Evolutionary conservation across 1,140 invertebrate species (phyloP).

Genomic region (Drosophila orosa): DNA sequence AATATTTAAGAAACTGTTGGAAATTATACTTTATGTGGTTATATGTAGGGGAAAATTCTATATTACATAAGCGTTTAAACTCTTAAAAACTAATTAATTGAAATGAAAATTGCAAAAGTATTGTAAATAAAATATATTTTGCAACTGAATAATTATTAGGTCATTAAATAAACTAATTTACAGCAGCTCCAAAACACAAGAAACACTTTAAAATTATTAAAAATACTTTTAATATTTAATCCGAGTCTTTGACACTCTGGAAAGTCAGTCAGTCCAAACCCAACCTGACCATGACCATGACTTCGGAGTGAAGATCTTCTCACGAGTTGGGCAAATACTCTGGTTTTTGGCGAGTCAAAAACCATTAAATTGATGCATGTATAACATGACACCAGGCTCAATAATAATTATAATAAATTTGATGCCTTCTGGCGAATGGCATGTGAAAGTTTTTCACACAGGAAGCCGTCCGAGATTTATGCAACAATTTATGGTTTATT

Average conservation of each 20-base stretch:
- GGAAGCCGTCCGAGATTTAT: constrained; percentile 71
- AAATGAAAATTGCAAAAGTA: background rate
- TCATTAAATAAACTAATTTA: background rate
- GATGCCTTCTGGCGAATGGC: constrained; percentile 36
- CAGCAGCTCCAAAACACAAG: background rate
- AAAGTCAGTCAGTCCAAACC: constrained; percentile 2
- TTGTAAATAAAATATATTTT: background rate
- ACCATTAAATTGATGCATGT: constrained; percentile 58
- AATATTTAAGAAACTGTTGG: too few species aligned
- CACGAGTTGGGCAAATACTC: constrained; percentile 26
- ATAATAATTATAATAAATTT: constrained; percentile 58
- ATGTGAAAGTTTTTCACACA: constrained; percentile 72
- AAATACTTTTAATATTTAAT: background rate
- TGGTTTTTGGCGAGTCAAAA: constrained; percentile 12
- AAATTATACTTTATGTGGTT: too few species aligned
- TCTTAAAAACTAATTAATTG: background rate
- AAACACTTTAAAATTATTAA: background rate
- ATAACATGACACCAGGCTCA: constrained; percentile 51
- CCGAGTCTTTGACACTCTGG: constrained; percentile 40
- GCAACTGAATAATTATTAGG: background rate
- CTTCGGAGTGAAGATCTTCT: constrained; percentile 42
- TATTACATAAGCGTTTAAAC: too few species aligned
- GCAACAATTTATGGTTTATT: constrained; percentile 55
- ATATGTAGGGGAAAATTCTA: too few species aligned
- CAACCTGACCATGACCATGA: constrained; percentile 65